These are phyloP conservation scores for Tyrannus savana DNA, from an alignment of 2,113 vertebrate genomes.

Conservation along the genomic window DNA sequence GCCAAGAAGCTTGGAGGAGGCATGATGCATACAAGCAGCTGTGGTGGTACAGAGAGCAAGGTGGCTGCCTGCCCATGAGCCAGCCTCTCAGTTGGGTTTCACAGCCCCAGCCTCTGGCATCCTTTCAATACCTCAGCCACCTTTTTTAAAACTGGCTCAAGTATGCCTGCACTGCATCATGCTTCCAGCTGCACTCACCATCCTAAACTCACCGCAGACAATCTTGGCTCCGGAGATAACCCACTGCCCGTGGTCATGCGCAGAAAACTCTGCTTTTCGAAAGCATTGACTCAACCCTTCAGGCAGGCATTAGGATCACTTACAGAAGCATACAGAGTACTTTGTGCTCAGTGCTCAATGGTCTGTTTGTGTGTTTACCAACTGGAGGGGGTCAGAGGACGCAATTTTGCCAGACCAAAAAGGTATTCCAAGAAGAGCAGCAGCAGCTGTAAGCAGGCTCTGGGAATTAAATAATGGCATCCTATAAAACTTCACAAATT, in stretches of 20 bases:
- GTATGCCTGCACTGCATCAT: not conserved
- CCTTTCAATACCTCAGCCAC: not conserved
- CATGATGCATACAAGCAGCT: rapidly evolving
- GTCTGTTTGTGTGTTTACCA: slow-evolving; percentile 63
- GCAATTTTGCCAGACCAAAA: slow-evolving; percentile 14
- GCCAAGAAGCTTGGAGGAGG: not conserved
- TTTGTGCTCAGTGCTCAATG: not conserved
- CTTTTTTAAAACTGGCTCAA: not conserved
- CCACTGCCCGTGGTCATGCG: not conserved
- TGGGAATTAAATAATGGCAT: slow-evolving; percentile 60
- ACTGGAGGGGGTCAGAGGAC: not conserved
- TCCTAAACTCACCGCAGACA: rapidly evolving
- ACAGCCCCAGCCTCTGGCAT: not conserved
- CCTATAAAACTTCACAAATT: slow-evolving; percentile 57
- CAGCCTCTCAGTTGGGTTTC: not conserved
- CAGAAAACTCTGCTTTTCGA: not conserved
- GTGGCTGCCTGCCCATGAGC: not conserved
- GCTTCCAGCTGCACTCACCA: not conserved
- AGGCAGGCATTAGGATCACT: not conserved
- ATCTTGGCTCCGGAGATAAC: not conserved
- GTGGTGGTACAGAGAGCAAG: rapidly evolving
- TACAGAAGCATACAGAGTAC: slow-evolving; percentile 21
- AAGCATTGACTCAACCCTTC: not conserved
- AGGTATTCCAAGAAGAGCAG: slow-evolving; percentile 52
- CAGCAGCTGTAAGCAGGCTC: slow-evolving; percentile 50